Percentiles rank a stretch among this genome's conserved stretches.
Evolutionary conservation across 2,113 vertebrate genomes (phyloP).

Genomic region (Choloepus hoffmanni): DNA sequence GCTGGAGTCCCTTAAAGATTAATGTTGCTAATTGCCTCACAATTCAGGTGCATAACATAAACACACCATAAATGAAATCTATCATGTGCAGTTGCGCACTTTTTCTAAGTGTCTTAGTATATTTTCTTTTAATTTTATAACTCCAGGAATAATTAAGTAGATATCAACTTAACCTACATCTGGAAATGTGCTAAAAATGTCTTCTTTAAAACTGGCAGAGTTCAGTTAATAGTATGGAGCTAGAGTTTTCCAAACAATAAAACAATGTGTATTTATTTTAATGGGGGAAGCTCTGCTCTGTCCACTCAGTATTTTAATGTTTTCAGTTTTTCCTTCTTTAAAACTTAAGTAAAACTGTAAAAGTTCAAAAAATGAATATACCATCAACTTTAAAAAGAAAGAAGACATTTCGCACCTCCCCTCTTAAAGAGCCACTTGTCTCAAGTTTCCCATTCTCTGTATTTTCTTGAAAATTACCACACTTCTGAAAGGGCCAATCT

Average conservation of each 20-base stretch:
- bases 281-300: conserved; percentile 50
- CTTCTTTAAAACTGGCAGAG: conserved; percentile 53
- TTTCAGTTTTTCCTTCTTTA: conserved; percentile 64
- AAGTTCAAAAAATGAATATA: conserved; percentile 53
- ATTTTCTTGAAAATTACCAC: conserved; percentile 45
- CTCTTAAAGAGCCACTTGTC: conserved; percentile 34
- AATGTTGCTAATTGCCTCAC: background rate
- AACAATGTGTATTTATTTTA: conserved; percentile 62
- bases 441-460: conserved; percentile 23
- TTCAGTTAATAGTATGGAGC: conserved; percentile 53
- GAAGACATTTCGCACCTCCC: background rate
- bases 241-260: conserved; percentile 65
- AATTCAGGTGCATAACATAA: background rate
- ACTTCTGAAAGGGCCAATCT: conserved; percentile 25
- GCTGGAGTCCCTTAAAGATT: background rate
- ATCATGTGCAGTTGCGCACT: background rate
- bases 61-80: background rate
- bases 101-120: conserved; percentile 18
- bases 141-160: conserved; percentile 29
- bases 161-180: conserved; percentile 17
- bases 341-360: conserved; percentile 49
- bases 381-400: conserved; percentile 44
- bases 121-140: conserved; percentile 58
- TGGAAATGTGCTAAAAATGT: conserved; percentile 8
- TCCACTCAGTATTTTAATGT: conserved; percentile 58